Base-by-base conservation (phyloP, 2,888 invertebrate species). In the Eremobia ochroleuca region DNA sequence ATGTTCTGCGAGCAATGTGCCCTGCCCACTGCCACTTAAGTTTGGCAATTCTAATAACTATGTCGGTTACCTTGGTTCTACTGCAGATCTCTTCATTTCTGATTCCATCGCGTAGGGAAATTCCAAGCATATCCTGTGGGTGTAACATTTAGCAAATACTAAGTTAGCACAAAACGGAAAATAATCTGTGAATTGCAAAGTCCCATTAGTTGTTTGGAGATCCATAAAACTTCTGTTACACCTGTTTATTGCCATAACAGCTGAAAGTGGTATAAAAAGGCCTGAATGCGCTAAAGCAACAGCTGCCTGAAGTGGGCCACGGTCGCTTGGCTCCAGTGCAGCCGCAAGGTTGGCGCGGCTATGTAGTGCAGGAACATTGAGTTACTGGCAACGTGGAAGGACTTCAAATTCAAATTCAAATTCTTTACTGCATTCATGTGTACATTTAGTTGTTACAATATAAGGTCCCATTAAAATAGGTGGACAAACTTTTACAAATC, bases 241-340 rank as follows among this genome's bases (percentile, higher is more conserved):
- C 40, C 59, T 68, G 68, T 79, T 76, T 73, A 76, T 76, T 72
- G 70, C 58, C 73, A 61, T 67, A 82, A 73, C 66, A 84, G 70
- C 71, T 80, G 76, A 80, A 87, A 80, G 73, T 86, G 86, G 78
- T 74, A 77, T 72, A 65, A 76, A 77, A 81, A 76, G 52, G 67
- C 64, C 67, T 81, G 78, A 81, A 81, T 80, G 75, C 70, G 76
- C 83, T 71, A 76, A 73, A 83, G 82, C 82, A 88, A 86, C 87
- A 87, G 85, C 82, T 83, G 85, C 64, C 59, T 70, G 68, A 88
- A 81, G 70, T 87, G 67, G 88, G 89, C 83, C 88, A 88, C 72
- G 89, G 89, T 86, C 89, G 79, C 71, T 66, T n/a, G 34, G 31
- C 58, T 58, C 59, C n/a, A n/a, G 61, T 67, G 25, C 46, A 68